A percentile compares a stretch with the other conserved stretches of the same genome.
These are phyloP conservation scores for Fragum fragum DNA, from an alignment of 2,888 invertebrate species.

Conservation along the genomic window DNA sequence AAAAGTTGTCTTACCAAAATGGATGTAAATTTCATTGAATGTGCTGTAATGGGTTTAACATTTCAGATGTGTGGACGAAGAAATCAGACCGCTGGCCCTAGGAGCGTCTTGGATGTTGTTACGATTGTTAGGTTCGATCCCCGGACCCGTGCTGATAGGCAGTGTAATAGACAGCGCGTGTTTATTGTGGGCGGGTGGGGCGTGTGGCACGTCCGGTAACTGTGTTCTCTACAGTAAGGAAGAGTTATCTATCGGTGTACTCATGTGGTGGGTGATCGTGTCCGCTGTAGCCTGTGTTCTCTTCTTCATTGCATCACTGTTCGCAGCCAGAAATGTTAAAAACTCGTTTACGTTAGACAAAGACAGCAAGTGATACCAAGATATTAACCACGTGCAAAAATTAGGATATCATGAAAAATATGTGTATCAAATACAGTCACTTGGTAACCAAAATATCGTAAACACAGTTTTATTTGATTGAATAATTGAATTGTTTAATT, in stretches of 20 bases:
- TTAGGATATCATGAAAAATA: too few species aligned
- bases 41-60: too few species aligned
- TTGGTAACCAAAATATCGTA: too few species aligned
- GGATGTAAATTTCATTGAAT: too few species aligned
- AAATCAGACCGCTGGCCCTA: slow-evolving; percentile 69
- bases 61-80: slow-evolving; percentile 70
- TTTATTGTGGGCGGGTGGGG: slow-evolving; percentile 70
- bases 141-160: slow-evolving; percentile 80
- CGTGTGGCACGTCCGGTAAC: slow-evolving; percentile 62
- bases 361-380: neutral
- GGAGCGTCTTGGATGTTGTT: slow-evolving; percentile 73
- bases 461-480: too few species aligned
- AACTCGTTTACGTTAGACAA: slow-evolving; percentile 17
- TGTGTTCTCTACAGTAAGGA: slow-evolving; percentile 77
- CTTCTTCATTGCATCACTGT: slow-evolving; percentile 67
- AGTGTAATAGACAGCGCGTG: slow-evolving; percentile 77
- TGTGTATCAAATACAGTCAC: too few species aligned
- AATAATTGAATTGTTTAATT: too few species aligned
- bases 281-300: slow-evolving; percentile 67
- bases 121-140: slow-evolving; percentile 77
- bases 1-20: too few species aligned
- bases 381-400: too few species aligned
- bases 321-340: slow-evolving; percentile 32
- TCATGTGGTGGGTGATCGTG: slow-evolving; percentile 75
- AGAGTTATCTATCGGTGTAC: slow-evolving; percentile 69